phyloP scores from a whole-genome alignment of 2,113 vertebrate species.

The Tamias sibiricus region DNA sequence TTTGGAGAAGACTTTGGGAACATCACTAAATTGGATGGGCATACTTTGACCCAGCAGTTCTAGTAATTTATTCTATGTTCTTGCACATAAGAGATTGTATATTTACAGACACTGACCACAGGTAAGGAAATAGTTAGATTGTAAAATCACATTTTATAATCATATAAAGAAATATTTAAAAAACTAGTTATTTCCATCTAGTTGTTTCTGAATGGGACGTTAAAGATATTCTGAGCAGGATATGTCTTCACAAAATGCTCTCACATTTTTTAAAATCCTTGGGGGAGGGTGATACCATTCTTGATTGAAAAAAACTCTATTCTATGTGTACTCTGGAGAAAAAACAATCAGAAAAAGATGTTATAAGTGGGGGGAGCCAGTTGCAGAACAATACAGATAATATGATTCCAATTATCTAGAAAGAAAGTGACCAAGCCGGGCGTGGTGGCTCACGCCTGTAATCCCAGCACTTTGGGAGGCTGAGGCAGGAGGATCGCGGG shows the following conservation, averaged over 20 bases:
- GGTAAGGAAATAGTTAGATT: not conserved
- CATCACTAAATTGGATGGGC: not conserved
- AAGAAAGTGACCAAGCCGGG: not conserved
- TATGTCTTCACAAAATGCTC: not conserved
- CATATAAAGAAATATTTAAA: not conserved
- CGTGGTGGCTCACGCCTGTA: too few species aligned
- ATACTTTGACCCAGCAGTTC: not conserved
- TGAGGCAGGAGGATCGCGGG: too few species aligned
- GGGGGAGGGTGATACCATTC: not conserved
- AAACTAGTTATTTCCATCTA: not conserved
- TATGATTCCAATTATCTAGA: constrained; percentile 13
- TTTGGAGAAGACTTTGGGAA: not conserved
- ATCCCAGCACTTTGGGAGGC: too few species aligned
- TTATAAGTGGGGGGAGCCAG: not conserved
- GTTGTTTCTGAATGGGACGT: not conserved
- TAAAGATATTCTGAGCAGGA: not conserved
- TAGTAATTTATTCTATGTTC: not conserved
- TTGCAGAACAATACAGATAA: not conserved
- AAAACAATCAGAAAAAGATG: not conserved
- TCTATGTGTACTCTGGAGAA: not conserved
- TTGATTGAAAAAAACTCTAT: not conserved
- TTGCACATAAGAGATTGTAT: not conserved
- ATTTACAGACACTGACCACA: not conserved
- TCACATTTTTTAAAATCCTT: not conserved
- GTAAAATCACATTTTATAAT: not conserved